Conservation (phyloP, 2,888 invertebrate species). For the Nemoura dubitans region DNA sequence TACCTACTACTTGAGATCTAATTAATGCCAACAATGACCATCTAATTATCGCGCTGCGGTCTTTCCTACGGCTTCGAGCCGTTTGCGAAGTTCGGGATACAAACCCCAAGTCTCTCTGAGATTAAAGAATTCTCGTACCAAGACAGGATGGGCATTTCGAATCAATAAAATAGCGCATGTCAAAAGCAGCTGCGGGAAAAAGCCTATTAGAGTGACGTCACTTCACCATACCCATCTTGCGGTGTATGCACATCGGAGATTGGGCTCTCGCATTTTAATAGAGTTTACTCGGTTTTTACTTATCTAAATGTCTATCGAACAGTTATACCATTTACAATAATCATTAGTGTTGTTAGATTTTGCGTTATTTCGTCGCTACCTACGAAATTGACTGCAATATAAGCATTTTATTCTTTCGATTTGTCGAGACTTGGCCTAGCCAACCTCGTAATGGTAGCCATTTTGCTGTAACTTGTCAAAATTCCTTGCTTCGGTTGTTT, state of each 20-base stretch:
- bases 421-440: neutral
- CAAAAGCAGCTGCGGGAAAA: conserved; percentile 5
- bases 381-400: neutral
- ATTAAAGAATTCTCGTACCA: neutral
- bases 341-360: neutral
- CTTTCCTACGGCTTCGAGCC: neutral
- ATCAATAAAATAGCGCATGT: conserved; percentile 41
- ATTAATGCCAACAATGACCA: neutral
- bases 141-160: conserved; percentile 33
- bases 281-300: conserved; percentile 12
- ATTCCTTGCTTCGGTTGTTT: conserved; percentile 48
- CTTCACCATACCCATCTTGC: conserved; percentile 21
- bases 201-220: neutral
- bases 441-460: conserved; percentile 51
- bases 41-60: neutral
- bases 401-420: conserved; percentile 18
- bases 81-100: conserved; percentile 10
- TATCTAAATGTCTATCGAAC: conserved; percentile 4
- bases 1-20: neutral
- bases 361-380: conserved; percentile 2
- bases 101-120: neutral
- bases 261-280: neutral
- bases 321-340: neutral
- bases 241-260: neutral
- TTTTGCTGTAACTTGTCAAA: conserved; percentile 52